These are phyloP conservation scores for Drosophila lacertosa DNA, from an alignment of 1,140 invertebrate genomes.

Conservation along the genomic window DNA sequence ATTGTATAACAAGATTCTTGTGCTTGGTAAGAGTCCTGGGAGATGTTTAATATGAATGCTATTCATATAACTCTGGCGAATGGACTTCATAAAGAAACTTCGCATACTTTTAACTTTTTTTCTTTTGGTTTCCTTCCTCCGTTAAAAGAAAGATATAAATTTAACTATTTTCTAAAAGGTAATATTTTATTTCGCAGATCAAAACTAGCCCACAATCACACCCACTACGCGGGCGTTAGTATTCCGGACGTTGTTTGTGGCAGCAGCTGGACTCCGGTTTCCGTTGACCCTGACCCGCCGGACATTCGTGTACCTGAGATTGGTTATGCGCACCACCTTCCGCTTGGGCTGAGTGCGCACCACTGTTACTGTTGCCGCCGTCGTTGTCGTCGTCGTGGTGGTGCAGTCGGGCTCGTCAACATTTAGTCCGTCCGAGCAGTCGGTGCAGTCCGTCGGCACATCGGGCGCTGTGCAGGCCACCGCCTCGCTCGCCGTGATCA, in stretches of 20 bases:
- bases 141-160: too few species aligned
- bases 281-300: background rate
- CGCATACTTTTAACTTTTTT: too few species aligned
- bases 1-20: too few species aligned
- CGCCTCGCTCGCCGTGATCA: slow-evolving; percentile 1
- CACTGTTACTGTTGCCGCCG: background rate
- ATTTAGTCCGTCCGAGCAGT: slow-evolving; percentile 4
- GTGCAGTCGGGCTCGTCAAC: background rate
- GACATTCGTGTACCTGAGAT: background rate
- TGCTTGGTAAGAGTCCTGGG: too few species aligned
- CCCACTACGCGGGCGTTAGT: too few species aligned
- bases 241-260: background rate
- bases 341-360: background rate
- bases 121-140: too few species aligned
- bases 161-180: too few species aligned
- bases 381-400: background rate
- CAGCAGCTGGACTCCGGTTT: background rate
- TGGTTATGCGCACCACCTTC: background rate
- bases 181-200: background rate
- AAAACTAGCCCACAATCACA: background rate
- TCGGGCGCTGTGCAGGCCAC: slow-evolving; percentile 11
- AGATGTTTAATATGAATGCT: too few species aligned
- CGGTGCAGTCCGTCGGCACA: background rate
- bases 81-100: too few species aligned
- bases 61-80: too few species aligned